Evolutionary conservation across 64 coral and sea anemone species (phyloP), one percentile per base, ranked within the genome.

Genomic region (Montipora efflorescens): DNA sequence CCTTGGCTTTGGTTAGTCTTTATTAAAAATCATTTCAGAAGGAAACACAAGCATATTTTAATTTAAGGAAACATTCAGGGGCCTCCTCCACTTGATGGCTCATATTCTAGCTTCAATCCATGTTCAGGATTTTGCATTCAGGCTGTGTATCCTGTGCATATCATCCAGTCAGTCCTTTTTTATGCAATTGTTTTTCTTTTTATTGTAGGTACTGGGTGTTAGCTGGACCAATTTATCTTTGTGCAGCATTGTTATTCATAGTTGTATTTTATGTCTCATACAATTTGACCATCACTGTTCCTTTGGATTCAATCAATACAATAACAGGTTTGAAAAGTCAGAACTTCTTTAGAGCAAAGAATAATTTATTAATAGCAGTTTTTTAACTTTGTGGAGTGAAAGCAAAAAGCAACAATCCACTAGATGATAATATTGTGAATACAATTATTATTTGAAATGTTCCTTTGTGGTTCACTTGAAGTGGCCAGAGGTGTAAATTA

Each of bases 211-310:
- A 96, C 67, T 99, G 98, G 98, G 79, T 99, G 48, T 75, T 99
- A 62, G 98, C 98, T 87, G 98, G 84, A 59, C 98, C 98, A 90
- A 90, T 99, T 43, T 99, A 94, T 89, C 90, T 90, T 75, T 90
- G 95, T 59, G 89, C 95, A 20, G 82, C 84, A 18, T 76, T 99
- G 5, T 22, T 99, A 8, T 90, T 82, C 77, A 80, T 72, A 4
- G 79, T 99, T 11, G 53, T 94, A 9, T 75, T 89, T 19, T 99
- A 94, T 89, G 79, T 99, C 19, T 87, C 95, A 16, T 96, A 96
- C 47, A 96, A 96, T 83, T 77, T 99, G 10, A 67, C 94, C 48
- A 81, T 68, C 59, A 96, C 98, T 10, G 92, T 95, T 68, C 58
- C 95, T 81, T 59, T 94, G 55, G 90, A 94, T 52, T 99, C 98